Evolutionary conservation across 2,888 invertebrate genomes (phyloP).

Genomic region (Limnephilus auricula): DNA sequence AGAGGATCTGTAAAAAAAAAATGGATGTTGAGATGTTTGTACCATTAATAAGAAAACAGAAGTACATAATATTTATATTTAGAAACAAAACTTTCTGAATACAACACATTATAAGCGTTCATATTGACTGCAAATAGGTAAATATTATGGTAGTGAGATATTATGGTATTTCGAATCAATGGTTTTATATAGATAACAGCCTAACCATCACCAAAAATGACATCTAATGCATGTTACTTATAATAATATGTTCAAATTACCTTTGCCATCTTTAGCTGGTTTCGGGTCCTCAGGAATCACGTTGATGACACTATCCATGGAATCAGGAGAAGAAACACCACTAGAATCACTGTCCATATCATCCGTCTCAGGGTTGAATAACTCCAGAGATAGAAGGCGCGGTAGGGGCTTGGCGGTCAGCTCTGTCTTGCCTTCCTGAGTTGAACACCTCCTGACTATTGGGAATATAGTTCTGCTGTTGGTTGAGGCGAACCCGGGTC

Average conservation of each 20-base stretch:
- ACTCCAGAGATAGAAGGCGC: conserved; percentile 86
- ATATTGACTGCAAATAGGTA: background rate
- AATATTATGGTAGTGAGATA: background rate
- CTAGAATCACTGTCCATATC: conserved; percentile 94
- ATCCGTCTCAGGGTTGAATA: conserved; percentile 94
- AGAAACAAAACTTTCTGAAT: too few relatives aligned
- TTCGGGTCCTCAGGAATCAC: conserved; percentile 82
- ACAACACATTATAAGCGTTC: too few relatives aligned
- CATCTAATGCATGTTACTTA: background rate
- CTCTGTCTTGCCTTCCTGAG: conserved; percentile 78
- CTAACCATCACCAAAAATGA: background rate
- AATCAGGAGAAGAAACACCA: conserved; percentile 91
- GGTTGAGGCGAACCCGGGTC: conserved; percentile 81
- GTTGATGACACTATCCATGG: conserved; percentile 91
- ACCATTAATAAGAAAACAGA: background rate
- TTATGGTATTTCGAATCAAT: background rate
- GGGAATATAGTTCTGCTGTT: conserved; percentile 80
- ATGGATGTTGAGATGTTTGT: background rate
- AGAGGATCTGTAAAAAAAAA: conserved; percentile 47
- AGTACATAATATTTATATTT: background rate
- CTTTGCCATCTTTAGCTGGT: conserved; percentile 73
- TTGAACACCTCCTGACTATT: conserved; percentile 83
- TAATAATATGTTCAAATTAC: conserved; percentile 68
- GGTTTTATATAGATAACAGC: background rate
- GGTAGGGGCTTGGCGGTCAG: conserved; percentile 83